Base-by-base conservation (phyloP, 2,888 invertebrate genomes). In the Coenonympha glycerion region DNA sequence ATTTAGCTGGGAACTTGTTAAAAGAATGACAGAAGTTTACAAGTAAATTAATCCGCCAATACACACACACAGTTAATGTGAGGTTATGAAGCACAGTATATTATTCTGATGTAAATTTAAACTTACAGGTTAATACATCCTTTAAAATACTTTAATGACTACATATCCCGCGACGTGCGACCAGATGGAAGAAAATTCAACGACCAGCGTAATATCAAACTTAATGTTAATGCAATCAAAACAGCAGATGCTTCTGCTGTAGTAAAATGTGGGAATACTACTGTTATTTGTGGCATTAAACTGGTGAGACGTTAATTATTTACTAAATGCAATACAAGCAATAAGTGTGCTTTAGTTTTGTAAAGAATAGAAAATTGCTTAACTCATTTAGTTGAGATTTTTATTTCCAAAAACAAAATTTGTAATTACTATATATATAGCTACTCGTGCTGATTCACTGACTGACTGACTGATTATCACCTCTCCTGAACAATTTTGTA, bases 201-300 rank as follows among this genome's bases (percentile, higher is more conserved):
- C 49, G 90, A 91, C 66, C 93, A 92, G 63, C 89, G 95, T 41
- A 90, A 92, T 54, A 71, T 86, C 15, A 82, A 79, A 61, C 55
- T 87, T 39, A 86, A 81, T 58, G 71, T 84, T 2, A 68, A 79
- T 56, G 74, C 80, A n/a, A 65, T 86, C 48, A 74, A 73, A 61
- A 73, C 81, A 24, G 91, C 94, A 1, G 93, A 94, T 71, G 91
- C 93, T 37, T 94, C 94, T 2, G 90, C 93, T 2, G 88, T 93
- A 33, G 91, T 92, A 0, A 93, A 93, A 87, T 89, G 95, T 64
- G 96, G 96, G 15, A 92, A 93, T 65, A 95, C 95, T 1, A 91
- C 92, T 37, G 92, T 95, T 30, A 88, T 95, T 40, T 96, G 96
- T 81, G 95, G 95, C 4, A 92, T 96, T 49, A 94, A 95, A 88